These are phyloP conservation scores for Caenorhabditis becei DNA, from an alignment of 2,888 invertebrate species.

Conservation along the genomic window DNA sequence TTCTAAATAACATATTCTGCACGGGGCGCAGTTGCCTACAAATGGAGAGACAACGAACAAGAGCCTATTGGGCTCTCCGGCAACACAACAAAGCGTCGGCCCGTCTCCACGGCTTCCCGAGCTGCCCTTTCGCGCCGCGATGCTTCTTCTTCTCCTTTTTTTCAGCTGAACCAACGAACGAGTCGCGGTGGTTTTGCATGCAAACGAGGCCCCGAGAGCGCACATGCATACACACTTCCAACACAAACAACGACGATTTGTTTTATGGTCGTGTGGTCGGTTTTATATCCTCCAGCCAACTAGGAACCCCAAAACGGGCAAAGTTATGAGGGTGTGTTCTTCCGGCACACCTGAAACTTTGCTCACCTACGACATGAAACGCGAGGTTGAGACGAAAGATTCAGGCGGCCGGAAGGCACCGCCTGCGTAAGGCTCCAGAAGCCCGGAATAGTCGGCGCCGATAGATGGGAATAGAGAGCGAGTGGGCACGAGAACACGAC, in stretches of 20 bases:
- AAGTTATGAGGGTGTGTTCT: slow-evolving; percentile 58
- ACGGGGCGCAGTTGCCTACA: slow-evolving; percentile 8
- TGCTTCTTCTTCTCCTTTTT: neutral
- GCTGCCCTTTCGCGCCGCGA: no score
- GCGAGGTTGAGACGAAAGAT: slow-evolving; percentile 80
- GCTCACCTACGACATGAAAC: slow-evolving; percentile 77
- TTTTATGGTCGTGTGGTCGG: neutral
- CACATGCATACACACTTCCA: slow-evolving; percentile 3
- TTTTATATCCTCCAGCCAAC: neutral
- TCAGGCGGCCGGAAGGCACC: slow-evolving; percentile 76
- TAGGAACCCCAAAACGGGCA: no score
- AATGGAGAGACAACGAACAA: slow-evolving; percentile 21
- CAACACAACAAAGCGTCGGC: slow-evolving; percentile 17
- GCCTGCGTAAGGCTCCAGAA: neutral
- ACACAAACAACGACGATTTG: slow-evolving; percentile 14
- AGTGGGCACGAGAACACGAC: slow-evolving; percentile 54
- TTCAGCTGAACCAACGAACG: slow-evolving; percentile 12
- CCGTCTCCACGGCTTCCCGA: neutral
- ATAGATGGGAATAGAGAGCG: slow-evolving; percentile 27
- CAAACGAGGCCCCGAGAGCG: neutral
- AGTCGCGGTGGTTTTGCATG: neutral
- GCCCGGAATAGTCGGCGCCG: slow-evolving; percentile 5
- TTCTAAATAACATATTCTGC: slow-evolving; percentile 58
- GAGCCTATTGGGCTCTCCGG: slow-evolving; percentile 1
- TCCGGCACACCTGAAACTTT: slow-evolving; percentile 82